phyloP scores from a whole-genome alignment of 2,113 vertebrate species.

The Corvus cornix region DNA sequence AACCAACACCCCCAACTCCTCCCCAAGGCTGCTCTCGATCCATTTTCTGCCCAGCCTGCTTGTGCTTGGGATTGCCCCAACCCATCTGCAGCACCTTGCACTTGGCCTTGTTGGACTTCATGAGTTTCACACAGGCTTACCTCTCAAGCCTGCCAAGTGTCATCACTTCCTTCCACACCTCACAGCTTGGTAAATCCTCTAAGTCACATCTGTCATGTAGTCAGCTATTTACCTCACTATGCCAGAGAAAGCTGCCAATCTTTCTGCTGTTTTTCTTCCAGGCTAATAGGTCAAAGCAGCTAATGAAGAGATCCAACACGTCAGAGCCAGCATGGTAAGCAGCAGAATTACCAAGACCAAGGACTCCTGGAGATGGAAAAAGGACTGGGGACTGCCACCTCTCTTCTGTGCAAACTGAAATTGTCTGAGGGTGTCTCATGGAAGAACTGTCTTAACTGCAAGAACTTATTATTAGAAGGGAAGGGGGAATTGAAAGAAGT shows the following conservation, averaged over 20 bases:
- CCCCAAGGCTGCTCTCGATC: background rate
- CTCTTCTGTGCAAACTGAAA: background rate
- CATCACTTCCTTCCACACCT: background rate
- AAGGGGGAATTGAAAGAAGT: background rate
- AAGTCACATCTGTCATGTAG: background rate
- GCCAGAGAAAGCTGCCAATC: background rate
- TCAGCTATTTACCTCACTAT: background rate
- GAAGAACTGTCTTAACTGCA: background rate
- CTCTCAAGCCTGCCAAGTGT: background rate
- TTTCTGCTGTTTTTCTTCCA: background rate
- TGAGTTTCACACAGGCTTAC: background rate
- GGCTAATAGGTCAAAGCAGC: background rate
- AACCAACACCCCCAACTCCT: background rate
- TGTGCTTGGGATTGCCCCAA: background rate
- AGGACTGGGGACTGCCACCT: background rate
- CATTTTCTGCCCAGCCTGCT: background rate
- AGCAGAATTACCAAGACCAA: background rate
- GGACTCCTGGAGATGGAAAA: background rate
- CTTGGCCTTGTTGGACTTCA: background rate
- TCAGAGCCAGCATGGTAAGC: background rate
- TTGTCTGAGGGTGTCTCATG: background rate
- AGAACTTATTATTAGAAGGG: background rate
- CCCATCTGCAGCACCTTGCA: background rate
- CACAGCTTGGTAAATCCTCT: background rate
- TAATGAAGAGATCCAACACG: background rate